Conservation (phyloP, 1,140 invertebrate genomes). For the Drosophila tsacasi region DNA sequence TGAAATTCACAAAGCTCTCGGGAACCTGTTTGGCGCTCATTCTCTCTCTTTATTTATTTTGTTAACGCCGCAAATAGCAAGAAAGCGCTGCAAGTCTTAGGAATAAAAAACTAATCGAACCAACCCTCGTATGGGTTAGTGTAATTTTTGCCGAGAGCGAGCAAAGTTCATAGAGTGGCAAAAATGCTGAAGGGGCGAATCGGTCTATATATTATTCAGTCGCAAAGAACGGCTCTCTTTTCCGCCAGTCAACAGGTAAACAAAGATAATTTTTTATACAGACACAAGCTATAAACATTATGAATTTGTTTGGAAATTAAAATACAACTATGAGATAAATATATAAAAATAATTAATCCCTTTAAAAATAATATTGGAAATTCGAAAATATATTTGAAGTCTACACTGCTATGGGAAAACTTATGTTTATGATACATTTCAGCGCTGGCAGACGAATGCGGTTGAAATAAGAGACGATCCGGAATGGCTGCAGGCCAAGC, state of each 20-base stretch:
- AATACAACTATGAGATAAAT: not conserved
- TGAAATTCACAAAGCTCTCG: conserved; percentile 5
- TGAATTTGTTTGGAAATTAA: too few species aligned
- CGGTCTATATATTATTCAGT: conserved; percentile 14
- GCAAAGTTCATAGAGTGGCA: conserved; percentile 1
- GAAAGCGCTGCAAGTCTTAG: not conserved
- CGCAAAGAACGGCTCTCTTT: conserved; percentile 9
- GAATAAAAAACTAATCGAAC: conserved; percentile 1
- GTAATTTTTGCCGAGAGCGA: conserved; percentile 2
- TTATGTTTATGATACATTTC: conserved; percentile 4
- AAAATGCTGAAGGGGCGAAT: conserved; percentile 31
- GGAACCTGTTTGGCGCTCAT: conserved; percentile 6
- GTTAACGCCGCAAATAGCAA: conserved; percentile 10
- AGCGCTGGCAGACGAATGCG: conserved; percentile 53
- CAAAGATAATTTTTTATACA: not conserved
- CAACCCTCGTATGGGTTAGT: not conserved
- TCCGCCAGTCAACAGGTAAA: conserved; percentile 24
- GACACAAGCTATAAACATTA: not conserved
- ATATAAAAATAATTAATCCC: not conserved
- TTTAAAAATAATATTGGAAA: too few species aligned
- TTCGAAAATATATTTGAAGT: not conserved
- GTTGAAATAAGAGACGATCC: conserved; percentile 19
- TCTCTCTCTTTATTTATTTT: conserved; percentile 15
- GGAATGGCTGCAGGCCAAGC: conserved; percentile 57
- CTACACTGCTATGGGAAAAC: not conserved